These are phyloP conservation scores for Orthosia incerta DNA, from an alignment of 2,888 invertebrate species.

Conservation along the genomic window DNA sequence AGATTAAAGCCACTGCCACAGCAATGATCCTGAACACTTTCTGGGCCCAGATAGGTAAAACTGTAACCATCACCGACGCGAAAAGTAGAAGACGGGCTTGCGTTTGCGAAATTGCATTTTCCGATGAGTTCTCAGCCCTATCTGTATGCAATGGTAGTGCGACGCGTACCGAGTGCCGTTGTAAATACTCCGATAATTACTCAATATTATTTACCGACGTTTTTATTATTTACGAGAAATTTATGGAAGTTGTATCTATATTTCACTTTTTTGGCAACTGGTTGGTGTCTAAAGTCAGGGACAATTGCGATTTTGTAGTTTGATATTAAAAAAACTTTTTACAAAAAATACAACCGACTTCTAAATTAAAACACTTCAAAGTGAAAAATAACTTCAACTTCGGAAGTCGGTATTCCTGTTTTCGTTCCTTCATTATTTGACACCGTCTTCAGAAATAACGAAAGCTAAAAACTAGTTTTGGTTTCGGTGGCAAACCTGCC, in stretches of 20 bases:
- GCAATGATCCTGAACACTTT: neutral
- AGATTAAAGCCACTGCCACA: too few relatives aligned
- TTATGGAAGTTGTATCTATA: slow-evolving; percentile 19
- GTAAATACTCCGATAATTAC: slow-evolving; percentile 40
- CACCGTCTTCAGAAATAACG: too few relatives aligned
- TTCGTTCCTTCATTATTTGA: too few relatives aligned
- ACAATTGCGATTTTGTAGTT: neutral
- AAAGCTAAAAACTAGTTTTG: too few relatives aligned
- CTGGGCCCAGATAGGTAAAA: neutral
- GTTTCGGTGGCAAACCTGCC: too few relatives aligned
- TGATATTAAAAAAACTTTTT: neutral
- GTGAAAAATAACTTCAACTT: too few relatives aligned
- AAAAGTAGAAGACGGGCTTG: neutral
- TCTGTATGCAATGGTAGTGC: slow-evolving; percentile 29
- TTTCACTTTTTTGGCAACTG: slow-evolving; percentile 6
- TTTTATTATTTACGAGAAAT: too few relatives aligned
- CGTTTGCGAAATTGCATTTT: slow-evolving; percentile 4
- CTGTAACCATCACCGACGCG: neutral
- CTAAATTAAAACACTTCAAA: too few relatives aligned
- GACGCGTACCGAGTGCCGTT: slow-evolving; percentile 13
- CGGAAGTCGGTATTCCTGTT: too few relatives aligned
- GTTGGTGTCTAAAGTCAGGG: neutral
- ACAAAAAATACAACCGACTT: too few relatives aligned
- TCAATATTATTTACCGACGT: slow-evolving; percentile 38
- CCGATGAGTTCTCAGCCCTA: slow-evolving; percentile 14